These are phyloP conservation scores for Oryctes rhinoceros DNA, from an alignment of 1,140 invertebrate species.

Conservation along the genomic window DNA sequence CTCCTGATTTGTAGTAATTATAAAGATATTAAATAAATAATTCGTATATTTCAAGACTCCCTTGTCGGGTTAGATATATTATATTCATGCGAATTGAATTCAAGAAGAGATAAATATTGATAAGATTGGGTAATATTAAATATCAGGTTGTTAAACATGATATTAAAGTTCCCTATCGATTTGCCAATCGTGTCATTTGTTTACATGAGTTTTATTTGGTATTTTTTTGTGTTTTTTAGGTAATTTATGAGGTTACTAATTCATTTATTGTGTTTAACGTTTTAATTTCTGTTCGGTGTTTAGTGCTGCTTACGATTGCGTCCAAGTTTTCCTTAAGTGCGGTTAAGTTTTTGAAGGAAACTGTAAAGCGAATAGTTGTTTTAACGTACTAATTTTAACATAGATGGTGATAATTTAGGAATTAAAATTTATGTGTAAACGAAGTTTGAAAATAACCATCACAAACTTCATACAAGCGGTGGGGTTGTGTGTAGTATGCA, in stretches of 20 bases:
- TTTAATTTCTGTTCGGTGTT: neutral
- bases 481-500: slow-evolving; percentile 23
- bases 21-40: too few species aligned
- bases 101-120: too few species aligned
- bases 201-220: neutral
- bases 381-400: slow-evolving; percentile 34
- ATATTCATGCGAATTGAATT: too few species aligned
- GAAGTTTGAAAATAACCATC: slow-evolving; percentile 43
- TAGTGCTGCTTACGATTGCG: neutral
- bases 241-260: neutral
- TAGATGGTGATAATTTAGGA: slow-evolving; percentile 38
- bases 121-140: neutral
- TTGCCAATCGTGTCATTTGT: neutral
- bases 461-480: slow-evolving; percentile 38
- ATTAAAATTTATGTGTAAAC: slow-evolving; percentile 39
- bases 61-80: too few species aligned
- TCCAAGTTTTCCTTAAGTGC: neutral
- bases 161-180: neutral
- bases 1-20: too few species aligned
- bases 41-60: too few species aligned
- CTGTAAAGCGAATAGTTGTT: neutral
- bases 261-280: neutral
- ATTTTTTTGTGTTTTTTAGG: neutral
- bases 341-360: slow-evolving; percentile 19
- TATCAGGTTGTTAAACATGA: neutral